These are phyloP conservation scores for Chionoecetes opilio DNA, from an alignment of 1,140 invertebrate genomes.

Conservation along the genomic window DNA sequence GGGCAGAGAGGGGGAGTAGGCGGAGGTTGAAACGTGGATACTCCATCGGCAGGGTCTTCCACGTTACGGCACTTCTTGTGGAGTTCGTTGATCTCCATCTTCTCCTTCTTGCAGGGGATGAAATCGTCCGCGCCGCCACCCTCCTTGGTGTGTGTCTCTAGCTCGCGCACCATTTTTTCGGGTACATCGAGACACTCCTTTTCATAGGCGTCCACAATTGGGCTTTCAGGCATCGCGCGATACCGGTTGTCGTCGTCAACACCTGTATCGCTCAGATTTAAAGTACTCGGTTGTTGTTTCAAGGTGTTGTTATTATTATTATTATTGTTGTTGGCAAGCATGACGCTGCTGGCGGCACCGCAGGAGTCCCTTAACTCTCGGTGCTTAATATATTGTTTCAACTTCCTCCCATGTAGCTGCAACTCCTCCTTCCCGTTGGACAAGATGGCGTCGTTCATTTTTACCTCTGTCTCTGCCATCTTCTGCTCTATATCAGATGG, in stretches of 20 bases:
- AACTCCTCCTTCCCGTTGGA: slow-evolving; percentile 82
- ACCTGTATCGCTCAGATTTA: slow-evolving; percentile 48
- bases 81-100: slow-evolving; percentile 83
- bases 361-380: slow-evolving; percentile 62
- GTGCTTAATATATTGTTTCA: slow-evolving; percentile 79
- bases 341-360: slow-evolving; percentile 42
- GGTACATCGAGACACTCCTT: slow-evolving; percentile 79
- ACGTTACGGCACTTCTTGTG: slow-evolving; percentile 81
- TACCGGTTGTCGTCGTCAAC: slow-evolving; percentile 62
- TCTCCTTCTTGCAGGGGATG: slow-evolving; percentile 84
- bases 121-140: slow-evolving; percentile 72
- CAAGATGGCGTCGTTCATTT: slow-evolving; percentile 83
- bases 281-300: slow-evolving; percentile 62
- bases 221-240: slow-evolving; percentile 67
- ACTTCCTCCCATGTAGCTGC: slow-evolving; percentile 62
- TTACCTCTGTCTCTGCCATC: slow-evolving; percentile 79
- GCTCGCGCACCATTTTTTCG: slow-evolving; percentile 83
- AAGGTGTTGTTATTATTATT: slow-evolving; percentile 62
- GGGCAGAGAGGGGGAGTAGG: neutral
- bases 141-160: slow-evolving; percentile 82
- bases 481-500: slow-evolving; percentile 77
- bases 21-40: neutral
- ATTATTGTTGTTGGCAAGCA: slow-evolving; percentile 57
- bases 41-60: neutral
- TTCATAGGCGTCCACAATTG: slow-evolving; percentile 80